A percentile compares a stretch with the other conserved stretches of the same genome.
Evolutionary conservation across 2,797 vertebrate genomes (phyloP).

Genomic region (Liparis tanakae): DNA sequence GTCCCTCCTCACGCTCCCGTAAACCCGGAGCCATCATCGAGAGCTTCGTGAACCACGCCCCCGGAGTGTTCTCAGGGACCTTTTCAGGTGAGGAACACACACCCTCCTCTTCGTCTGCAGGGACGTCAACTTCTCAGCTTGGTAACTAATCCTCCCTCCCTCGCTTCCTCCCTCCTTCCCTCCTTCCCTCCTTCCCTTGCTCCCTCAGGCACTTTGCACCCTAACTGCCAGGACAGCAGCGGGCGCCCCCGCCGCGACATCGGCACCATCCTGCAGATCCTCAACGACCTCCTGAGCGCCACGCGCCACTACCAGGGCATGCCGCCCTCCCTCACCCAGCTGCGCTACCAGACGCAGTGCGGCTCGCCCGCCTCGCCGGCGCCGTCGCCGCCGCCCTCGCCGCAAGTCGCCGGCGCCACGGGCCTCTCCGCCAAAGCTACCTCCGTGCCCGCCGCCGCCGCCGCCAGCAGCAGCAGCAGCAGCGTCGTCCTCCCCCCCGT

Average conservation of each 20-base stretch:
- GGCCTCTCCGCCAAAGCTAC: constrained; percentile 89
- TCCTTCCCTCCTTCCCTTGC: not conserved
- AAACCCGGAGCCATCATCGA: constrained; percentile 97
- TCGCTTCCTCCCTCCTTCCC: not conserved
- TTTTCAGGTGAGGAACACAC: constrained; percentile 89
- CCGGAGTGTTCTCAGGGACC: constrained; percentile 98
- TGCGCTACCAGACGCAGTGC: constrained; percentile 96
- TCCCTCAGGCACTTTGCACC: constrained; percentile 94
- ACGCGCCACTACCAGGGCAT: constrained; percentile 99
- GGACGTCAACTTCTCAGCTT: not conserved
- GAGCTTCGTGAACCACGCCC: constrained; percentile 98
- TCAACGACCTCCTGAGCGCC: constrained; percentile 96
- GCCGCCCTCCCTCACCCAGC: constrained; percentile 95
- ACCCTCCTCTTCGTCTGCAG: not conserved
- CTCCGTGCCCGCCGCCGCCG: constrained; percentile 84
- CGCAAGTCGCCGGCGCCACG: constrained; percentile 79
- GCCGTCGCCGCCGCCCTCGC: constrained; percentile 81
- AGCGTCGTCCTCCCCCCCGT: constrained; percentile 60
- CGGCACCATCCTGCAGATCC: constrained; percentile 97
- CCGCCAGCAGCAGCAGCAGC: constrained; percentile 1
- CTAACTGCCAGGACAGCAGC: constrained; percentile 97
- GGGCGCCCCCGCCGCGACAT: constrained; percentile 95
- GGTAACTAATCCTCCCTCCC: not conserved
- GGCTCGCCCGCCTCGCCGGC: constrained; percentile 80
- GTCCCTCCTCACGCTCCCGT: constrained; percentile 86